Evolutionary conservation across 2,113 vertebrate genomes (phyloP).

Genomic region (Suncus etruscus): DNA sequence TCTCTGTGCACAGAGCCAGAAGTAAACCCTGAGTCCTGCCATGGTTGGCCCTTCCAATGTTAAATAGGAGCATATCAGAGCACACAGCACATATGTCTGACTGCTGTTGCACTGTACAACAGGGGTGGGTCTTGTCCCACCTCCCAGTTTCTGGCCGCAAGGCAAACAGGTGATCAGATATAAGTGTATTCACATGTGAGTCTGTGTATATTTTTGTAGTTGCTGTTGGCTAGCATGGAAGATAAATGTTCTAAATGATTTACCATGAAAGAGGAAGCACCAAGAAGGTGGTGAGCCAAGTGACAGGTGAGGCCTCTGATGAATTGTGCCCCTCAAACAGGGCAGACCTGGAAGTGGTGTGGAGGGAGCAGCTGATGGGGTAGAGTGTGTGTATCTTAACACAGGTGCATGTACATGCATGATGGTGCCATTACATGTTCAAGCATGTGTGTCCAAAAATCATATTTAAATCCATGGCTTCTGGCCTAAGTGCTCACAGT

Average conservation of each 20-base stretch:
- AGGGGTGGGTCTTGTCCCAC: slow-evolving; percentile 67
- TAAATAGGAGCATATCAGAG: slow-evolving; percentile 60
- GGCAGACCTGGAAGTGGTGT: background rate
- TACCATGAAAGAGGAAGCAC: slow-evolving; percentile 26
- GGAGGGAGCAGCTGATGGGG: background rate
- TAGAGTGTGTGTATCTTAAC: background rate
- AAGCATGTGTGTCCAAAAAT: background rate
- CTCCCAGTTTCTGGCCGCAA: slow-evolving; percentile 71
- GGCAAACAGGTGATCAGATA: slow-evolving; percentile 69
- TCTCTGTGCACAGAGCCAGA: too few species aligned
- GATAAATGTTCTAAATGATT: slow-evolving; percentile 47
- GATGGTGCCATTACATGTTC: background rate
- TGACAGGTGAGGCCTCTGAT: background rate
- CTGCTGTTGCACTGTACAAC: background rate
- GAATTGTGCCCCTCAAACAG: background rate
- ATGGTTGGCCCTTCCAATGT: background rate
- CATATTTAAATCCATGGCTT: background rate
- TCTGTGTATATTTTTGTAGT: slow-evolving; percentile 46
- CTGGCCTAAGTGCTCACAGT: background rate
- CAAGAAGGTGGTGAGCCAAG: background rate
- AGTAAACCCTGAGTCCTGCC: too few species aligned
- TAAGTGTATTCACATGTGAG: background rate
- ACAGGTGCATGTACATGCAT: background rate
- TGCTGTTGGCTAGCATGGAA: slow-evolving; percentile 35
- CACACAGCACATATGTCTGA: background rate